A percentile compares a stretch with the other conserved stretches of the same genome.
Evolutionary conservation across 2,113 vertebrate genomes (phyloP).

Genomic region (Rhinolophus sinicus): DNA sequence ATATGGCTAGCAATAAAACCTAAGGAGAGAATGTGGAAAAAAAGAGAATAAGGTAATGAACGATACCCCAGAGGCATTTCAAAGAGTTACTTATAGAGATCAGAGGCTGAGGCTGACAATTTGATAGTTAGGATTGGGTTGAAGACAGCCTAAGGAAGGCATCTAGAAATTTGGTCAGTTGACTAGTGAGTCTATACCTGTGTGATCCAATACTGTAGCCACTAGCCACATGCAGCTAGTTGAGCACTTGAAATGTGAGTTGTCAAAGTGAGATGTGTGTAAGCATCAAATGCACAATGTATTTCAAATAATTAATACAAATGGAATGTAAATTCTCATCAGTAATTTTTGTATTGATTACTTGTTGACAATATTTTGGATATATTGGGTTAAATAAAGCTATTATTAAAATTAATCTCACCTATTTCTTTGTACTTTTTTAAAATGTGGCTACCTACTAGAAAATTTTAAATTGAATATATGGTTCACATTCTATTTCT

Average conservation of each 20-base stretch:
- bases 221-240: not conserved
- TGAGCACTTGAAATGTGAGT: not conserved
- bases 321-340: not conserved
- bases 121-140: not conserved
- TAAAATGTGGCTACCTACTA: not conserved
- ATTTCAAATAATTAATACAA: slow-evolving; percentile 18
- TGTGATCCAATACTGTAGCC: not conserved
- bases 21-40: not conserved
- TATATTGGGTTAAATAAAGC: not conserved
- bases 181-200: not conserved
- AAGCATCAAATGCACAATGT: not conserved
- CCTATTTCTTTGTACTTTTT: not conserved
- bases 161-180: not conserved
- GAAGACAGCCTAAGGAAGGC: not conserved
- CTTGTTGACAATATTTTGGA: not conserved
- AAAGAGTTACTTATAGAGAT: not conserved
- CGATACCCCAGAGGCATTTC: not conserved
- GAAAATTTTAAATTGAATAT: not conserved
- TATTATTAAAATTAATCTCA: slow-evolving; percentile 27
- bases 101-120: not conserved
- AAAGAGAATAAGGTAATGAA: not conserved
- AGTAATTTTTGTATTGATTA: not conserved
- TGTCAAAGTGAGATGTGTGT: not conserved
- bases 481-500: not conserved
- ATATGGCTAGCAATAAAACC: not conserved